These are phyloP conservation scores for Bellardia bayeri DNA, from an alignment of 2,888 invertebrate species.

Conservation along the genomic window DNA sequence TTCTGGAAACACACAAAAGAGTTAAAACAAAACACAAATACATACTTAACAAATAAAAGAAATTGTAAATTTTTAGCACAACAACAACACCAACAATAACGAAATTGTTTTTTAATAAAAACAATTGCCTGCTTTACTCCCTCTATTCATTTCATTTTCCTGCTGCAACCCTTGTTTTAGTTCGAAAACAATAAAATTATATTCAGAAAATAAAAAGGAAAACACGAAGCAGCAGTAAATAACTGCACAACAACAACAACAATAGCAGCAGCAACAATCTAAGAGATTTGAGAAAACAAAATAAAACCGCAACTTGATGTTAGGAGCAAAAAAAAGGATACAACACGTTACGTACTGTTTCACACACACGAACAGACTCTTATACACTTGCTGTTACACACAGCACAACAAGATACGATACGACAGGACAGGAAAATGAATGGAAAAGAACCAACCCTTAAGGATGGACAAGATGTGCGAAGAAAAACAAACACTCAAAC, in stretches of 20 bases:
- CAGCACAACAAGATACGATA: neutral
- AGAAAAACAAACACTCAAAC: conserved; percentile 41
- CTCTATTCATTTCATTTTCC: neutral
- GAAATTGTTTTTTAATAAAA: conserved; percentile 45
- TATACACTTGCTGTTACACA: neutral
- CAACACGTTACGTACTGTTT: conserved; percentile 16
- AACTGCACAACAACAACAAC: too few relatives aligned
- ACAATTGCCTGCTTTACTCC: conserved; percentile 4
- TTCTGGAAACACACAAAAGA: conserved; percentile 49
- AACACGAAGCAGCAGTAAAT: conserved; percentile 47
- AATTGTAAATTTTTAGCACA: conserved; percentile 16
- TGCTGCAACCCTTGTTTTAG: conserved; percentile 30
- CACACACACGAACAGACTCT: neutral
- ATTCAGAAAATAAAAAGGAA: conserved; percentile 24
- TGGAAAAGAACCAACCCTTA: conserved; percentile 35
- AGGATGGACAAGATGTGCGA: conserved; percentile 33
- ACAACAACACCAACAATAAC: neutral
- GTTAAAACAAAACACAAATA: conserved; percentile 7
- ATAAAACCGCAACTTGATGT: conserved; percentile 56
- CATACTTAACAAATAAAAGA: conserved; percentile 36
- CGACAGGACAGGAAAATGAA: neutral
- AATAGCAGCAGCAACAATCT: neutral
- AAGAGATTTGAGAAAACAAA: conserved; percentile 15
- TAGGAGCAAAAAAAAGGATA: conserved; percentile 19
- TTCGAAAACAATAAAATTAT: conserved; percentile 41